Evolutionary conservation across 1,140 invertebrate genomes (phyloP).

Genomic region (Pararge aegeria): DNA sequence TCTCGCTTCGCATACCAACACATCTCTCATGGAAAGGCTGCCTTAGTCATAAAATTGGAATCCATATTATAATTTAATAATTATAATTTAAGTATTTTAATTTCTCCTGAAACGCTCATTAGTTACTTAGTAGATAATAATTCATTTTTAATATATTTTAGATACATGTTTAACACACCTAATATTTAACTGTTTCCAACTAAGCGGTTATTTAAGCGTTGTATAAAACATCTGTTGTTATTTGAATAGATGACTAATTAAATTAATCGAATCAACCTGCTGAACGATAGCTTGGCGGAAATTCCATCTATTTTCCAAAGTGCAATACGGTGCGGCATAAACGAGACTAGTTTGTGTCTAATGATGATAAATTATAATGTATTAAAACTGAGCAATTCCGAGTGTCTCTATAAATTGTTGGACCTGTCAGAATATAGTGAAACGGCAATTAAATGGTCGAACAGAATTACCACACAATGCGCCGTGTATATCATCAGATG

Average conservation of each 20-base stretch:
- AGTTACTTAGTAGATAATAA: too few relatives aligned
- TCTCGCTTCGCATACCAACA: too few relatives aligned
- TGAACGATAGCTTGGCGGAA: neutral
- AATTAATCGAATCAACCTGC: neutral
- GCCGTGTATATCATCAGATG: slow-evolving; percentile 72
- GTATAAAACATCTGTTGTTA: too few relatives aligned
- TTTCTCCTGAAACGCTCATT: too few relatives aligned
- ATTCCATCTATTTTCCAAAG: slow-evolving; percentile 1
- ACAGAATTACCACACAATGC: slow-evolving; percentile 76
- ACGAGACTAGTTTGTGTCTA: slow-evolving; percentile 42
- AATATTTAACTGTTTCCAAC: too few relatives aligned
- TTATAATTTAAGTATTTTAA: too few relatives aligned
- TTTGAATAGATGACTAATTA: neutral
- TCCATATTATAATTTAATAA: too few relatives aligned
- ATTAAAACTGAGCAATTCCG: slow-evolving; percentile 60
- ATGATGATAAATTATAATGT: slow-evolving; percentile 68
- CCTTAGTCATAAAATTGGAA: too few relatives aligned
- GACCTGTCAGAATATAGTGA: slow-evolving; percentile 62
- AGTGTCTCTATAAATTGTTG: slow-evolving; percentile 75
- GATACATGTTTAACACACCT: too few relatives aligned
- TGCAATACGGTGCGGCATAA: slow-evolving; percentile 4
- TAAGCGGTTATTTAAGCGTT: too few relatives aligned
- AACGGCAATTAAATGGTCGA: slow-evolving; percentile 71
- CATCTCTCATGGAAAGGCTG: too few relatives aligned
- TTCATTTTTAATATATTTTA: too few relatives aligned